Evolutionary conservation across 1,140 invertebrate species (phyloP), one percentile per base, ranked within the genome.

Genomic region (Spodoptera litura): DNA sequence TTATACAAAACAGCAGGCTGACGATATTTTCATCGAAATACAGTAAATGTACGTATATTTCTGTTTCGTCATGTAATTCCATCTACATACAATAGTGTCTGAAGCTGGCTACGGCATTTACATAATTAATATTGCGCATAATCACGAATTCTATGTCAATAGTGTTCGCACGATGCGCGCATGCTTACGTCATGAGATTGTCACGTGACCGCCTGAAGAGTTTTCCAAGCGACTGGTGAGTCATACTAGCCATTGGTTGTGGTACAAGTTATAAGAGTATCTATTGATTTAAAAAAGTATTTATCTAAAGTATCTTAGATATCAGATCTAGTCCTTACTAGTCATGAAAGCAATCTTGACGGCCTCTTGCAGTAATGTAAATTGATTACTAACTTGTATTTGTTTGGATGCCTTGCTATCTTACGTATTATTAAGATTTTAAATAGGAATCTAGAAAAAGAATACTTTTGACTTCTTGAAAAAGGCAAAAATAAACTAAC

Each of bases 121-220:
- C 78, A 81, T 82, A 82, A 83, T 82, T 82, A 85, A 85, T 84
- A 68, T 20, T 77, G 52, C 74, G 74, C 62, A 77, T 77, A 56
- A 52, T 75, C 71, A 75, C 55, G 13, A 44, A 44, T 84, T 83
- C 82, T 71, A 74, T 80, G 85, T 83, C 81, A 78, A 81, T 76
- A 78, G 73, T 20, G 58, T 72, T 77, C 35, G 68, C 71, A 74
- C 71, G 76, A 49, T 77, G 75, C 59, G 78, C 70, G 51, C 75
- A 68, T 78, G 73, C 76, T 85, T 81, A 85, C 88, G 88, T 90
- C 88, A 89, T 74, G 78, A 8, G 53, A 13, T 25, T 52, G 73
- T 89, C 86, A 89, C 85, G 87, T 87, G 88, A 83, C 72, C 64
- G 27, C 66, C 76, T 79, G 78, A 88, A 89, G 88, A 90, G 87